Evolutionary conservation across 2,113 vertebrate genomes (phyloP).

Genomic region (Mastomys natalensis): DNA sequence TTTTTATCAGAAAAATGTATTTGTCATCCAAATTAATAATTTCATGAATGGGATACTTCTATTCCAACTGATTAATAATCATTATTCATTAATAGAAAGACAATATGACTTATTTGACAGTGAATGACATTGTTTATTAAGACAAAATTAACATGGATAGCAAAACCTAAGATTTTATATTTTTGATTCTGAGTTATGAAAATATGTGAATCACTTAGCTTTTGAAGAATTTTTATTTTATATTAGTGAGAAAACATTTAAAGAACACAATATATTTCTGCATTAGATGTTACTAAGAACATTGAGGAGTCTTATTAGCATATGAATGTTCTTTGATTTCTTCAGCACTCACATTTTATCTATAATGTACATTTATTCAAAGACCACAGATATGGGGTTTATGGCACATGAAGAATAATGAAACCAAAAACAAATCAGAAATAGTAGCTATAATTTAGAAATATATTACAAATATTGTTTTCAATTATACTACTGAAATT

Average conservation of each 20-base stretch:
- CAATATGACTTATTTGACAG: background rate
- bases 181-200: conserved; percentile 17
- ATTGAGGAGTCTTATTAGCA: background rate
- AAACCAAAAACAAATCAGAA: background rate
- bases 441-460: background rate
- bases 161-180: background rate
- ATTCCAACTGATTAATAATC: background rate
- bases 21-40: background rate
- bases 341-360: background rate
- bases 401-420: background rate
- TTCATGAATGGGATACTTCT: background rate
- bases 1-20: background rate
- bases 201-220: background rate
- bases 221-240: background rate
- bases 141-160: background rate
- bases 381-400: background rate
- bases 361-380: background rate
- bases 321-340: background rate
- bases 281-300: background rate
- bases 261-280: background rate
- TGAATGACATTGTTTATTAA: background rate
- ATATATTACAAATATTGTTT: background rate
- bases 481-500: background rate
- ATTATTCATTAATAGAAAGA: background rate
- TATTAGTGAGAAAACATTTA: background rate